Conservation (phyloP, 1,140 invertebrate species). For the Apocrypta bakeri region DNA sequence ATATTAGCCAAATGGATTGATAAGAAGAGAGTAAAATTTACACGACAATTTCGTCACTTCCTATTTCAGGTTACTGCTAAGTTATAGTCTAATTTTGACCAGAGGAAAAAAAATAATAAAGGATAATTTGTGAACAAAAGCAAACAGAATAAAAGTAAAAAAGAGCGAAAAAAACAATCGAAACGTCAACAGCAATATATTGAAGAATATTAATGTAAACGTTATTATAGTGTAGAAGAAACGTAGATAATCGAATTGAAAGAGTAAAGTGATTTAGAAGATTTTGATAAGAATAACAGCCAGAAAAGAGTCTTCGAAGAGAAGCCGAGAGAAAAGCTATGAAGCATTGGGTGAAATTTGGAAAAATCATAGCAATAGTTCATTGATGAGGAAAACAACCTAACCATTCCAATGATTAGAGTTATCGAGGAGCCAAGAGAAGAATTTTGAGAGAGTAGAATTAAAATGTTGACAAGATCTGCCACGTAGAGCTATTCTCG, state of each 20-base stretch:
- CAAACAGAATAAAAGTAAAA: neutral
- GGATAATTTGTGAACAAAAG: neutral
- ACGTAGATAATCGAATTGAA: neutral
- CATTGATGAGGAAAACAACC: neutral
- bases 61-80: too few species aligned
- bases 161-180: neutral
- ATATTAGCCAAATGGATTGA: too few species aligned
- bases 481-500: neutral
- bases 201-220: neutral
- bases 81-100: too few species aligned
- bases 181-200: neutral
- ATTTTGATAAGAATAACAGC: neutral
- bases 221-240: too few species aligned
- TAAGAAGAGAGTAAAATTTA: too few species aligned
- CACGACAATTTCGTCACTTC: too few species aligned
- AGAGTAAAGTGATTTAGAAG: slow-evolving; percentile 1
- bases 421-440: too few species aligned
- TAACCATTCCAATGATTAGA: neutral
- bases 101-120: too few species aligned
- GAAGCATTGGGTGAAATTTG: neutral
- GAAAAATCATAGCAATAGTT: slow-evolving; percentile 12
- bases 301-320: neutral
- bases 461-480: slow-evolving; percentile 3
- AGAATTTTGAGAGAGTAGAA: slow-evolving; percentile 10
- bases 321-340: neutral